Conservation (phyloP, 2,797 vertebrate species). For the Percopsis omiscomaycus region DNA sequence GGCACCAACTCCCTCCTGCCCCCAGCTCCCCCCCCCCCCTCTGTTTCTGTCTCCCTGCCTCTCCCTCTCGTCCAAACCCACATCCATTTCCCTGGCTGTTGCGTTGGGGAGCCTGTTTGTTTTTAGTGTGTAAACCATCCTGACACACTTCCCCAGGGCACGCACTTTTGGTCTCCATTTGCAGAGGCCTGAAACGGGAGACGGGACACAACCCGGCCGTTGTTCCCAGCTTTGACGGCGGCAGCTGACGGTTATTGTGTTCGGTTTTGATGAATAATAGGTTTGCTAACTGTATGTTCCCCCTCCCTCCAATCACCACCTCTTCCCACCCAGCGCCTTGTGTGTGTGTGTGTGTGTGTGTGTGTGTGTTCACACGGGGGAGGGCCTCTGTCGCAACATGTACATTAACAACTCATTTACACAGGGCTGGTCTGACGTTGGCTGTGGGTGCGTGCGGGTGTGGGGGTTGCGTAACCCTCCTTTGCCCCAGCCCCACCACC, state of each 20-base stretch:
- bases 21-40: slow-evolving; percentile 14
- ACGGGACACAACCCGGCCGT: slow-evolving; percentile 31
- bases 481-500: slow-evolving; percentile 3
- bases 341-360: neutral
- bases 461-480: neutral
- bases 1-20: slow-evolving; percentile 14
- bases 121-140: slow-evolving; percentile 64
- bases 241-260: slow-evolving; percentile 60
- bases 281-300: slow-evolving; percentile 32
- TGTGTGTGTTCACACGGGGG: slow-evolving; percentile 18
- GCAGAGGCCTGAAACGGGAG: slow-evolving; percentile 30
- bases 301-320: slow-evolving; percentile 17
- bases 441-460: neutral
- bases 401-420: slow-evolving; percentile 27
- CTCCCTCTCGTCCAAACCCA: slow-evolving; percentile 55
- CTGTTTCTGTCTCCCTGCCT: slow-evolving; percentile 15
- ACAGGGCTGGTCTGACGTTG: slow-evolving; percentile 1
- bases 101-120: slow-evolving; percentile 65
- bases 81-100: slow-evolving; percentile 63
- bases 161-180: slow-evolving; percentile 41
- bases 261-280: slow-evolving; percentile 52
- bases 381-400: slow-evolving; percentile 32
- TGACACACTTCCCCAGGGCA: slow-evolving; percentile 56
- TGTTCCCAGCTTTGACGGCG: slow-evolving; percentile 39
- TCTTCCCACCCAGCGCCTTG: neutral